These are phyloP conservation scores for Clupea harengus DNA, from an alignment of 2,113 vertebrate genomes.

Conservation along the genomic window DNA sequence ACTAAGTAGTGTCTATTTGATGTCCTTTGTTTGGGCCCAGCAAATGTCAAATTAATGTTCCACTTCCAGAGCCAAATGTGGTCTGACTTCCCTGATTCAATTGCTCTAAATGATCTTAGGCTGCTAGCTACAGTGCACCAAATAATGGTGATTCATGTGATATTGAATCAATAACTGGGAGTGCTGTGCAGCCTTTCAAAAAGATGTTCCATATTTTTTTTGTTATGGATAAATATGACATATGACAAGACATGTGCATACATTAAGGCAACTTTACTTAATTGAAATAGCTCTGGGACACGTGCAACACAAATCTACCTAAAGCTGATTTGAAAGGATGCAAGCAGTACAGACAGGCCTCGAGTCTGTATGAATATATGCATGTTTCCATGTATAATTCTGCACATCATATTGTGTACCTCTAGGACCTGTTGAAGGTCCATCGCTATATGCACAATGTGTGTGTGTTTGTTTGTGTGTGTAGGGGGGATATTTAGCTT, in stretches of 20 bases:
- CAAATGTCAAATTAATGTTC: conserved; percentile 73
- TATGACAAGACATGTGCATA: neutral
- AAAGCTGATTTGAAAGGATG: conserved; percentile 15
- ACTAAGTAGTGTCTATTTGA: conserved; percentile 58
- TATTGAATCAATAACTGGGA: conserved; percentile 54
- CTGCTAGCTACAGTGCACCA: conserved; percentile 57
- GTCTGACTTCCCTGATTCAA: conserved; percentile 68
- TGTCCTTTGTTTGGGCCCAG: conserved; percentile 71
- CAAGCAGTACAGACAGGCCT: neutral
- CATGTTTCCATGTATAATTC: conserved; percentile 7
- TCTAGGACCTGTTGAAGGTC: neutral
- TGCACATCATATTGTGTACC: neutral
- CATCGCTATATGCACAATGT: conserved; percentile 8
- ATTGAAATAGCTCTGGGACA: neutral
- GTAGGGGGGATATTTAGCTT: neutral
- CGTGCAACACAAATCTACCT: neutral
- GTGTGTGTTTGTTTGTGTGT: conserved; percentile 15
- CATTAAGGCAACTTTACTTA: conserved; percentile 12
- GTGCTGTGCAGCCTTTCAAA: conserved; percentile 1
- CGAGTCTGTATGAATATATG: neutral
- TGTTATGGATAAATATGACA: neutral
- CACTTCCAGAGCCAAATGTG: conserved; percentile 62
- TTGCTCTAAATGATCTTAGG: conserved; percentile 66
- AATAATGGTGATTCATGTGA: conserved; percentile 55
- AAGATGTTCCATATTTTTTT: neutral